Conservation (phyloP, 23 tunicate species). For the Botrylloides violaceus region DNA sequence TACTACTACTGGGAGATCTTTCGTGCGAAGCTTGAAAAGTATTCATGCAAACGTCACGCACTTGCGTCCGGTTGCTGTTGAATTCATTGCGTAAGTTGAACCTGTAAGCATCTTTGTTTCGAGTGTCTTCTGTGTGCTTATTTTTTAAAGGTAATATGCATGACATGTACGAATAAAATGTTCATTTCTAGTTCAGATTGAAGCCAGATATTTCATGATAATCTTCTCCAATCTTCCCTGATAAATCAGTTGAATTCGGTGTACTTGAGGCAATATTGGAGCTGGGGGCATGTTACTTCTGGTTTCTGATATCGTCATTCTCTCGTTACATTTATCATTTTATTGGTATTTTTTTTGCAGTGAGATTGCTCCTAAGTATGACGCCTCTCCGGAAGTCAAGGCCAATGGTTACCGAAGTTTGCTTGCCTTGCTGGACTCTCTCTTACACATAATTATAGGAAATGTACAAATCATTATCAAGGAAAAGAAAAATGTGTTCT, state of each 20-base stretch:
- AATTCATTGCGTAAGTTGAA: conserved; percentile 30
- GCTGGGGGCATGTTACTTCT: neutral
- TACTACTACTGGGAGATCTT: conserved; percentile 9
- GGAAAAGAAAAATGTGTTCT: conserved; percentile 36
- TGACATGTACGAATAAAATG: too few relatives aligned
- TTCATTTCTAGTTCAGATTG: too few relatives aligned
- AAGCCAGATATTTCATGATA: too few relatives aligned
- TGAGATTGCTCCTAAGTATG: conserved; percentile 35
- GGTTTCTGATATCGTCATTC: neutral
- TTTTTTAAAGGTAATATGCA: too few relatives aligned
- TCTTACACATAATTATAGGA: conserved; percentile 27
- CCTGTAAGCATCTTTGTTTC: too few relatives aligned
- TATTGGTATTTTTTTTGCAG: conserved; percentile 34
- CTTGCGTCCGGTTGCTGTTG: conserved; percentile 35
- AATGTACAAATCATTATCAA: conserved; percentile 19
- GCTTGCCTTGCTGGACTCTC: conserved; percentile 33
- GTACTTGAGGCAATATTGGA: too few relatives aligned
- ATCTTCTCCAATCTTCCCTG: too few relatives aligned
- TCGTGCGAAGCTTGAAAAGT: conserved; percentile 13
- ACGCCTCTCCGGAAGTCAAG: conserved; percentile 40
- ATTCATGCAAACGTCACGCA: conserved; percentile 31
- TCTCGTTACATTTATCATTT: too few relatives aligned
- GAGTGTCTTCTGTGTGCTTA: too few relatives aligned
- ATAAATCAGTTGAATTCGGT: too few relatives aligned
- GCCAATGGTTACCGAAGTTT: conserved; percentile 70